Evolutionary conservation across 2,888 invertebrate species (phyloP).

Genomic region (Cantharis lateralis): DNA sequence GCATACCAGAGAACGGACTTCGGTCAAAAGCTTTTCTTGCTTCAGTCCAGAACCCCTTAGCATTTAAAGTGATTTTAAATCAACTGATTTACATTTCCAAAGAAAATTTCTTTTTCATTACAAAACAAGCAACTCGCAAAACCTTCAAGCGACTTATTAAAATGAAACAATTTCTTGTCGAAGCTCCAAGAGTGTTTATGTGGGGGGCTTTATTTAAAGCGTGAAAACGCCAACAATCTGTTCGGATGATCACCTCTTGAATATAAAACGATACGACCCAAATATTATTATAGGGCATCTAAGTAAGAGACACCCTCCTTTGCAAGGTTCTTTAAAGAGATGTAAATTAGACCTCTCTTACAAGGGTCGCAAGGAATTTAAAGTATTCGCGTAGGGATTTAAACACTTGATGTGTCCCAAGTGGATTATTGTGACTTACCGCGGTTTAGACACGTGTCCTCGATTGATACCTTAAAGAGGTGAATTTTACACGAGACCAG

Average conservation of each 20-base stretch:
- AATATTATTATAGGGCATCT: constrained; percentile 26
- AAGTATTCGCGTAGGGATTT: constrained; percentile 40
- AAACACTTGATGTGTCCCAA: constrained; percentile 38
- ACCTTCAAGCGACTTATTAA: constrained; percentile 5
- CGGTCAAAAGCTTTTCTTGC: constrained; percentile 35
- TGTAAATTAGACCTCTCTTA: constrained; percentile 40
- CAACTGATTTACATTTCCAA: constrained; percentile 49
- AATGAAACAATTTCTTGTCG: constrained; percentile 1
- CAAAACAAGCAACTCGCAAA: constrained; percentile 7
- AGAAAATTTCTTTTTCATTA: constrained; percentile 29
- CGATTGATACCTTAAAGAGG: constrained; percentile 29
- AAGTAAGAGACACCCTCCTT: constrained; percentile 20
- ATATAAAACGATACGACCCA: constrained; percentile 25
- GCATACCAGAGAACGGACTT: constrained; percentile 44
- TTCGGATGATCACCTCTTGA: constrained; percentile 28
- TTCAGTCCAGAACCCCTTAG: constrained; percentile 45
- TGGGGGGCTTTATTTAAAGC: not conserved
- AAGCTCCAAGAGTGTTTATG: not conserved
- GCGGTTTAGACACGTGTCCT: constrained; percentile 38
- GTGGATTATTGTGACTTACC: constrained; percentile 41
- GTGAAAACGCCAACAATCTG: constrained; percentile 31
- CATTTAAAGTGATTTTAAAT: constrained; percentile 53
- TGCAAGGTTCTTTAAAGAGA: constrained; percentile 35
- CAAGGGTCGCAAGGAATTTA: constrained; percentile 38
- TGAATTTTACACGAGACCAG: constrained; percentile 24